Evolutionary conservation across 1,140 invertebrate genomes (phyloP).

Genomic region (Hydropsyche tenuis): DNA sequence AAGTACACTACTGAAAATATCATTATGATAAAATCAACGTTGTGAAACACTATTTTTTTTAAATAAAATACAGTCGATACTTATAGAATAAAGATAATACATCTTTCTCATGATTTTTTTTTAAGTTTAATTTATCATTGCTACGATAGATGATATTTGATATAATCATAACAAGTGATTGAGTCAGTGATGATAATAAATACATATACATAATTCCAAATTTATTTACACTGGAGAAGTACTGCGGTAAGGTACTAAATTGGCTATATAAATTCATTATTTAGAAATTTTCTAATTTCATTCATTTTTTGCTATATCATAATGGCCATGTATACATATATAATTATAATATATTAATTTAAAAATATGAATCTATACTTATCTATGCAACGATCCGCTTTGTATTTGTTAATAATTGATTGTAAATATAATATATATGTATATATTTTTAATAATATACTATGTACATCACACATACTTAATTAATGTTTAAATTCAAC

Average conservation of each 20-base stretch:
- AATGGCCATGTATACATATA: slow-evolving; percentile 37
- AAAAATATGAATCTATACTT: slow-evolving; percentile 32
- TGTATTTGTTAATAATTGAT: slow-evolving; percentile 34
- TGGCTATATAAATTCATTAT: slow-evolving; percentile 34
- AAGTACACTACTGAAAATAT: background rate
- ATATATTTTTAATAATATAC: slow-evolving; percentile 26
- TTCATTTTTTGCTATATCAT: background rate
- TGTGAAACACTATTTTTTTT: slow-evolving; percentile 8
- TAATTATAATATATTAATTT: slow-evolving; percentile 42
- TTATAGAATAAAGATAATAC: slow-evolving; percentile 27
- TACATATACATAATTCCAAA: slow-evolving; percentile 17
- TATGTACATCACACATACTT: slow-evolving; percentile 20
- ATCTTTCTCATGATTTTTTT: slow-evolving; percentile 27
- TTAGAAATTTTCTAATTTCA: slow-evolving; percentile 38
- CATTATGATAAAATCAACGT: background rate
- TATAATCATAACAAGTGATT: slow-evolving; percentile 38
- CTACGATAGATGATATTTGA: slow-evolving; percentile 41
- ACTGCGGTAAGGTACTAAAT: slow-evolving; percentile 37
- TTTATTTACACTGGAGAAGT: slow-evolving; percentile 33
- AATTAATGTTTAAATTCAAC: background rate
- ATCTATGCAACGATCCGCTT: slow-evolving; percentile 25
- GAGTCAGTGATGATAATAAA: slow-evolving; percentile 22
- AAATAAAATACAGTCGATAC: slow-evolving; percentile 33
- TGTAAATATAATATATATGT: slow-evolving; percentile 26
- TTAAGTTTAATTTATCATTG: slow-evolving; percentile 31